A percentile compares a stretch with the other conserved stretches of the same genome.
phyloP scores from a whole-genome alignment of 2,797 vertebrate species.

The Galaxias olidus region DNA sequence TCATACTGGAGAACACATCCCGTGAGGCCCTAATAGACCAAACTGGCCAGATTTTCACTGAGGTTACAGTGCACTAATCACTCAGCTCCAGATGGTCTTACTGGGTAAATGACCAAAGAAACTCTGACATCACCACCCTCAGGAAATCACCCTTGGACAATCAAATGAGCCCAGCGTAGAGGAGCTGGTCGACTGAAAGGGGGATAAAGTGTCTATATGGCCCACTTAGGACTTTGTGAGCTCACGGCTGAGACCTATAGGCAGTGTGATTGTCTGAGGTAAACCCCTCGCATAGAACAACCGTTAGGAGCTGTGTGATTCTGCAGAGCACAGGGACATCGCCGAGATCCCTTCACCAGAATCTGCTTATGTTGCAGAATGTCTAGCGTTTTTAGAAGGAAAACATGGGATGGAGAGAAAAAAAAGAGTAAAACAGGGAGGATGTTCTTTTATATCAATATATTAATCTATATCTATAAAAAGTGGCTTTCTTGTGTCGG shows the following conservation, averaged over 20 bases:
- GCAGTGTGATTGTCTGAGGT: too few relatives aligned
- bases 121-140: conserved; percentile 11
- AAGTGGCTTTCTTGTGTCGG: conserved; percentile 47
- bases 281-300: too few relatives aligned
- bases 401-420: conserved; percentile 28
- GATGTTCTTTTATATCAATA: conserved; percentile 55
- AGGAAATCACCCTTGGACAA: conserved; percentile 16
- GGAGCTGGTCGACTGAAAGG: conserved; percentile 18
- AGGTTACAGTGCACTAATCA: conserved; percentile 29
- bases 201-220: conserved; percentile 32
- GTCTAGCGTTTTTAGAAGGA: too few relatives aligned
- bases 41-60: conserved; percentile 15
- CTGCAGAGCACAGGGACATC: too few relatives aligned
- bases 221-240: too few relatives aligned
- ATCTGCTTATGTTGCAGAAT: too few relatives aligned
- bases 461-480: conserved; percentile 53
- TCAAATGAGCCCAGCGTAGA: conserved; percentile 20
- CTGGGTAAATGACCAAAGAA: conserved; percentile 25
- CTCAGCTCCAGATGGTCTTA: conserved; percentile 29
- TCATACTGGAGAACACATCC: conserved; percentile 10
- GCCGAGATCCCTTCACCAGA: too few relatives aligned
- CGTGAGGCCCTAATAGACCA: conserved; percentile 5
- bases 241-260: too few relatives aligned
- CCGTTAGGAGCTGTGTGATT: too few relatives aligned
- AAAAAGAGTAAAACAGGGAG: conserved; percentile 45